A percentile compares a stretch with the other conserved stretches of the same genome.
phyloP scores from a whole-genome alignment of 2,888 invertebrate species.

The Microctonus brassicae region DNA sequence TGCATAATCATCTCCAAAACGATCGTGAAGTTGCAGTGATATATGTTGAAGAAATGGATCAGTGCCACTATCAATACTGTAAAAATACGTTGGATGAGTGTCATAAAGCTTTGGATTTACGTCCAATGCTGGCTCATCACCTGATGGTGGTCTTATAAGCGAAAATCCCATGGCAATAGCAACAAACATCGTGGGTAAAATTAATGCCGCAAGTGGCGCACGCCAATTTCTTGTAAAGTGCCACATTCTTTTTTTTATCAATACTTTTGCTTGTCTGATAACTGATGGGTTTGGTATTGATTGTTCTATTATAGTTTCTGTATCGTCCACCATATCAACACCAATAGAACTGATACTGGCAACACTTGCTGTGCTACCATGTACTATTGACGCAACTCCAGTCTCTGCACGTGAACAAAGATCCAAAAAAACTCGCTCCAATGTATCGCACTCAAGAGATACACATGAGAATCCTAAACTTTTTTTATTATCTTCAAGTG shows the following conservation, averaged over 20 bases:
- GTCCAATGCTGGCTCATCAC: conserved; percentile 73
- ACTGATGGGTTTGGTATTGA: conserved; percentile 51
- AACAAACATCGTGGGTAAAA: conserved; percentile 77
- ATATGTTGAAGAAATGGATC: conserved; percentile 58
- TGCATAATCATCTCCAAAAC: conserved; percentile 60
- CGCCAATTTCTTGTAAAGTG: conserved; percentile 76
- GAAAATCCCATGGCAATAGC: conserved; percentile 80
- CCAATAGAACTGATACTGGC: conserved; percentile 45
- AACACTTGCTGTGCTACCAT: conserved; percentile 49
- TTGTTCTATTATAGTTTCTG: conserved; percentile 52
- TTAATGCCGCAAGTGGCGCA: conserved; percentile 74
- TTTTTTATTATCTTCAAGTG: conserved; percentile 71
- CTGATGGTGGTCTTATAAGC: conserved; percentile 76
- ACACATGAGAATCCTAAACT: conserved; percentile 71
- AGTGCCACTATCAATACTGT: conserved; percentile 58
- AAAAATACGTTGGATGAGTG: conserved; percentile 68
- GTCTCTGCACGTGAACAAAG: conserved; percentile 71
- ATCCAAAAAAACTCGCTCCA: conserved; percentile 77
- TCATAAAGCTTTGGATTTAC: conserved; percentile 72
- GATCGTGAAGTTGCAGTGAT: conserved; percentile 58
- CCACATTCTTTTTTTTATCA: conserved; percentile 73
- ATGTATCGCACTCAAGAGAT: conserved; percentile 74
- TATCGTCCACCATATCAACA: conserved; percentile 47
- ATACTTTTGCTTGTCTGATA: conserved; percentile 65
- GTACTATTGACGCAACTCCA: conserved; percentile 40